Evolutionary conservation across 2,888 invertebrate species (phyloP).

Genomic region (Thalpophila matura): DNA sequence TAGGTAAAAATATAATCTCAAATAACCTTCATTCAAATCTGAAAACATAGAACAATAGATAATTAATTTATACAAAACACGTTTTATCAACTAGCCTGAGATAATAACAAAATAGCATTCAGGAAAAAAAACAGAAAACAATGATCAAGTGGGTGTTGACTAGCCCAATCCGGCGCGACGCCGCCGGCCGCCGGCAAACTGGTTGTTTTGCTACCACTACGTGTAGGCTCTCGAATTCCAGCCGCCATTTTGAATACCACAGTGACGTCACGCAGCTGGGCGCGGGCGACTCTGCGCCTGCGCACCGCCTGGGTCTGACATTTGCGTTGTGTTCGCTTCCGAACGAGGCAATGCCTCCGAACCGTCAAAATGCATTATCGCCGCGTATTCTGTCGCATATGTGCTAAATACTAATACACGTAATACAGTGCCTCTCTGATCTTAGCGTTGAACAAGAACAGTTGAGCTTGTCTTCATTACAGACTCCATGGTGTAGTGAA

Average conservation of each 20-base stretch:
- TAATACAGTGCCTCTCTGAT: conserved; percentile 84
- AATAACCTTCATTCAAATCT: not conserved
- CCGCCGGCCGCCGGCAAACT: conserved; percentile 42
- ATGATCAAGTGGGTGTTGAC: conserved; percentile 44
- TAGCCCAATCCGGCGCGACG: conserved; percentile 34
- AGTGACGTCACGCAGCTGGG: conserved; percentile 88
- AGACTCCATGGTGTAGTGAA: conserved; percentile 78
- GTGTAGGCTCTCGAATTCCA: conserved; percentile 89
- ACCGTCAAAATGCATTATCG: conserved; percentile 85
- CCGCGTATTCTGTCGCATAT: conserved; percentile 82
- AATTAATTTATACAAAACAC: not conserved
- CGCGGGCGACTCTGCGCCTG: conserved; percentile 84
- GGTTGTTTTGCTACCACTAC: conserved; percentile 72
- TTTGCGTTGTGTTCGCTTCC: conserved; percentile 84
- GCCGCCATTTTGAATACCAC: conserved; percentile 90
- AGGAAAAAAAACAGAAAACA: conserved; percentile 45
- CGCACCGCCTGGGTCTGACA: conserved; percentile 80
- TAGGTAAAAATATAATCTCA: not conserved
- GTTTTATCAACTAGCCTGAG: conserved; percentile 11
- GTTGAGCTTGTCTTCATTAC: conserved; percentile 78
- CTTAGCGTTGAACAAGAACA: conserved; percentile 84
- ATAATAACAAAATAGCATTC: conserved; percentile 28
- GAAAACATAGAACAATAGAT: not conserved
- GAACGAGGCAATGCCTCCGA: conserved; percentile 85
- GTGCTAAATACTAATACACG: conserved; percentile 78